A percentile compares a stretch with the other conserved stretches of the same genome.
These are phyloP conservation scores for Notiomystis cincta DNA, from an alignment of 2,113 vertebrate genomes.

Conservation along the genomic window DNA sequence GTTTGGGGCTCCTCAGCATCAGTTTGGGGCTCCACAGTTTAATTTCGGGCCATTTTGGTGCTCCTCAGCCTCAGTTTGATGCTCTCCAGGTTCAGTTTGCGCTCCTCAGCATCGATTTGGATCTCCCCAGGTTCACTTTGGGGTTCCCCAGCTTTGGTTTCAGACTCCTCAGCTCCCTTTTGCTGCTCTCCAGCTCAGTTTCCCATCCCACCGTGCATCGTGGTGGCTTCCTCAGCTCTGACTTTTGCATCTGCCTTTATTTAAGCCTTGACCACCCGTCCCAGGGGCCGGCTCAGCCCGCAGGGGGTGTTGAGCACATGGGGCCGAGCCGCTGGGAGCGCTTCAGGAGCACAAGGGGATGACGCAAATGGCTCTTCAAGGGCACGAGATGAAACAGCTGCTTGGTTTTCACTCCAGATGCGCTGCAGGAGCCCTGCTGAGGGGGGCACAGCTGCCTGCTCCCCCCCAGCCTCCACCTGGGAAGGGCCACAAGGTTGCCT, in stretches of 20 bases:
- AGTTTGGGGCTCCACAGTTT: neutral
- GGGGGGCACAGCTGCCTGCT: rapidly evolving
- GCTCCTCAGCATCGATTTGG: neutral
- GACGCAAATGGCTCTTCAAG: constrained; percentile 2
- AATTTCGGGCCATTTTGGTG: neutral
- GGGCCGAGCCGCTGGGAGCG: neutral
- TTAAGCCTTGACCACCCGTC: neutral
- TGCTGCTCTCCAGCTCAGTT: neutral
- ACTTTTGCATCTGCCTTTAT: neutral
- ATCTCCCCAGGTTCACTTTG: neutral
- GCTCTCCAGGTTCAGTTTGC: neutral
- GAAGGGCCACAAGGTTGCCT: neutral
- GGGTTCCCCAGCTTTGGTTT: neutral
- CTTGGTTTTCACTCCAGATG: neutral
- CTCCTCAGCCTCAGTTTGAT: neutral
- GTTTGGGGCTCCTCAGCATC: neutral
- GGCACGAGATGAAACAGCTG: constrained; percentile 12
- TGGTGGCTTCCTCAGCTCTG: neutral
- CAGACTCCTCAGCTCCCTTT: neutral
- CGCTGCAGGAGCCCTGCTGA: rapidly evolving
- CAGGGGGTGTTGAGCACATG: neutral
- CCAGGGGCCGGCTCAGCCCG: rapidly evolving
- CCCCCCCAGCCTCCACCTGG: rapidly evolving
- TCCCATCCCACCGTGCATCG: rapidly evolving
- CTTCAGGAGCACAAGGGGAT: neutral